Base-by-base conservation (phyloP, 92 coral and sea anemone genomes). In the Pocillopora grandis region DNA sequence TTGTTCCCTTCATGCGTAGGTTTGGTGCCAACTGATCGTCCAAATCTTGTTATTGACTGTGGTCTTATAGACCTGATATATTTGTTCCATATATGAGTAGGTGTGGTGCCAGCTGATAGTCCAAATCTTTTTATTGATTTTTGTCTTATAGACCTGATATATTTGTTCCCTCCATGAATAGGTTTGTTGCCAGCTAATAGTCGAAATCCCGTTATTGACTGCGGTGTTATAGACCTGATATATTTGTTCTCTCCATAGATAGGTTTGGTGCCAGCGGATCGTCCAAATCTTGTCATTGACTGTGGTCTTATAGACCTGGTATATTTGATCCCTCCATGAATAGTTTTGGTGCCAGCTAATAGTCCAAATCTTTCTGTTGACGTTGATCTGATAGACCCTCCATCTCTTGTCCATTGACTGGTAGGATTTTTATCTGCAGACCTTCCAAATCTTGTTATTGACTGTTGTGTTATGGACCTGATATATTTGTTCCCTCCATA, bases 41-140 rank as follows among this genome's bases (percentile, higher is more conserved):
- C 1, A 64, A 64, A 64, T 42, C 49, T 3, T 64, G 57, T 23
- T 70, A 21, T 49, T 31, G 56, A 70, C 9, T 70, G 57, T 23
- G 69, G 69, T 11, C 20, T 3, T 2, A 2, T 10, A 1, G 75
- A 71, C 31, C 75, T 16, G 27, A 49, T n/a, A 33, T 35, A 71
- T 71, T 52, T 71, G 27, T 49, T 33, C 12, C 14, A 1, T 31
- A 0, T 3, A 7, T 42, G 4, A 0, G 52, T 42, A 42, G 75
- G 48, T 10, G 37, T 17, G 0, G 17, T 20, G 16, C 5, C 0
- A 56, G 9, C 19, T 13, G 75, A 71, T 71, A 58, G 55, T 71
- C 75, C 75, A 71, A 71, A 71, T 71, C 75, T 33, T 71, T 49
- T 71, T 15, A 71, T n/a, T 31, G 75, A 71, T 2, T 71, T 58